Conservation (phyloP, 2,797 vertebrate species). For the Hapalemur alaotrensis region DNA sequence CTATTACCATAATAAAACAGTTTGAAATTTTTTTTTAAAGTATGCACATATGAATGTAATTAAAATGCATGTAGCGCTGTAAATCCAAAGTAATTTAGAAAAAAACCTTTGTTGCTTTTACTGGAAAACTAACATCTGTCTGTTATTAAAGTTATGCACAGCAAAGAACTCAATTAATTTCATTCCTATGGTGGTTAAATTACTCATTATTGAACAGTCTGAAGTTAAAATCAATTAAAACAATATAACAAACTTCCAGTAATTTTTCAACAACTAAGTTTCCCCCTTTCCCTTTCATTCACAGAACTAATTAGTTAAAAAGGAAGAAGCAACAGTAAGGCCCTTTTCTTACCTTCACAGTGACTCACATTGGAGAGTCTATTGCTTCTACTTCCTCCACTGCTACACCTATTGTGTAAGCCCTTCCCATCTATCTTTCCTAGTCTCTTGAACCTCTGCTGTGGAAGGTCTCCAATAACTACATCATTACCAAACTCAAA, state of each 20-base stretch:
- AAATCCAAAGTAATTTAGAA: constrained; percentile 75
- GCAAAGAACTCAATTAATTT: constrained; percentile 72
- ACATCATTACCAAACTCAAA: neutral
- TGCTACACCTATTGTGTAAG: neutral
- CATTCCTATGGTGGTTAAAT: constrained; percentile 67
- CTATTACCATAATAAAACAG: constrained; percentile 55
- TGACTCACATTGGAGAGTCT: neutral
- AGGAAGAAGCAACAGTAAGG: neutral
- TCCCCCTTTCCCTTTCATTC: neutral
- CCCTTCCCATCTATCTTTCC: neutral
- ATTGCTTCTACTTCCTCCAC: neutral
- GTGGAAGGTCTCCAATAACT: neutral
- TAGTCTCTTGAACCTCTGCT: neutral
- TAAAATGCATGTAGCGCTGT: constrained; percentile 62
- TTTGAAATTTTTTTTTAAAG: constrained; percentile 62
- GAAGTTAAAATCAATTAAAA: constrained; percentile 64
- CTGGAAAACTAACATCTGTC: constrained; percentile 75
- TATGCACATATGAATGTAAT: constrained; percentile 67
- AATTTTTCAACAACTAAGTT: constrained; percentile 42
- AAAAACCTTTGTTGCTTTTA: constrained; percentile 69
- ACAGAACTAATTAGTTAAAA: neutral
- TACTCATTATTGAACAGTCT: constrained; percentile 61
- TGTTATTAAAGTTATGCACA: constrained; percentile 76
- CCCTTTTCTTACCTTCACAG: neutral
- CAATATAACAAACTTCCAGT: neutral